phyloP scores from a whole-genome alignment of 2,113 vertebrate genomes.

The Clarias magur region DNA sequence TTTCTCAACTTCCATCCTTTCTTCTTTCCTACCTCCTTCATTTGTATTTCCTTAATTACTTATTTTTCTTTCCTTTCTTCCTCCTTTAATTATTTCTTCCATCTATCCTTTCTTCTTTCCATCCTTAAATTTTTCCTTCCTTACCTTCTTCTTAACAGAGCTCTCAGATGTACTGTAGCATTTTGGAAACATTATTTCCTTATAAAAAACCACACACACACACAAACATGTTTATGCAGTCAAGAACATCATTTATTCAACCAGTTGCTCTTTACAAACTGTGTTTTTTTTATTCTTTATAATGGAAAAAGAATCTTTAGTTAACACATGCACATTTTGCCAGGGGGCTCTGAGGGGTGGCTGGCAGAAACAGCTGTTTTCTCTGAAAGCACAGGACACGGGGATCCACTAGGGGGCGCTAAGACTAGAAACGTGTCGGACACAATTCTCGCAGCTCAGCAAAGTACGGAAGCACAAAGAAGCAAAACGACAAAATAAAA shows the following conservation, averaged over 20 bases:
- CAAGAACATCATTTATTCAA: conserved; percentile 88
- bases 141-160: no score
- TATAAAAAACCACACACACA: conserved; percentile 3
- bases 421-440: conserved; percentile 20
- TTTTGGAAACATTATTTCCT: neutral
- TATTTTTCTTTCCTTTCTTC: neutral
- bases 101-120: neutral
- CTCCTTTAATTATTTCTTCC: neutral
- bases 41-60: neutral
- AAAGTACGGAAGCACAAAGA: neutral
- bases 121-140: neutral
- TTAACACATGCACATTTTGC: conserved; percentile 83
- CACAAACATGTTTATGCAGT: conserved; percentile 68
- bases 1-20: neutral
- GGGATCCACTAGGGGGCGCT: conserved; percentile 28
- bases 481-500: neutral
- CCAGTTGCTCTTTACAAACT: conserved; percentile 82
- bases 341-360: conserved; percentile 72
- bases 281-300: conserved; percentile 75
- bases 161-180: neutral
- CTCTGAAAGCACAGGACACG: conserved; percentile 24
- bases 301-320: conserved; percentile 82
- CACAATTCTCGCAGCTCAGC: neutral
- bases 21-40: neutral
- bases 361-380: neutral